Evolutionary conservation across 1,140 invertebrate genomes (phyloP).

Genomic region (Drosophila miranda): DNA sequence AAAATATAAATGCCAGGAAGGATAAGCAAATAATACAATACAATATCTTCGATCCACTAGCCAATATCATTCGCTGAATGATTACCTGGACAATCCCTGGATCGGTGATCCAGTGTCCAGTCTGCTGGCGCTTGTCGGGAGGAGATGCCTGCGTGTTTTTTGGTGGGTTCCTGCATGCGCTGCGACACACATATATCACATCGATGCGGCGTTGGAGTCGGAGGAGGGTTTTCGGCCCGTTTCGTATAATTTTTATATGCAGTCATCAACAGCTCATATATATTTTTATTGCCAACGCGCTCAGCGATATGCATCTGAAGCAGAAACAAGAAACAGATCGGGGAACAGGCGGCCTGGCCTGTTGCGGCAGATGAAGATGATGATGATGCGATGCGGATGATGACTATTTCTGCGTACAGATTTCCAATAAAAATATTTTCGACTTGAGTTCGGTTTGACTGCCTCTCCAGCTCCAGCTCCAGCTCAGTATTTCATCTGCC

Average conservation of each 20-base stretch:
- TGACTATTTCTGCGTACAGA: slow-evolving; percentile 79
- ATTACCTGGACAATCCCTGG: too few species aligned
- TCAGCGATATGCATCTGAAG: slow-evolving; percentile 73
- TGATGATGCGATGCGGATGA: slow-evolving; percentile 41
- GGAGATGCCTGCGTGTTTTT: too few species aligned
- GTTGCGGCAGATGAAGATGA: slow-evolving; percentile 20
- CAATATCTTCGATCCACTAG: too few species aligned
- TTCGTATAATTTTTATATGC: slow-evolving; percentile 77
- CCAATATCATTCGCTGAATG: too few species aligned
- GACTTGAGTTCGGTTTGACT: slow-evolving; percentile 35
- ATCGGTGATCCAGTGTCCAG: too few species aligned
- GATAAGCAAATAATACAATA: too few species aligned
- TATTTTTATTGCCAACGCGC: slow-evolving; percentile 75
- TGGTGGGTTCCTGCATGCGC: too few species aligned
- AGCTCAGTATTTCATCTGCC: slow-evolving; percentile 59
- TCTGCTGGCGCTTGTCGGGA: too few species aligned
- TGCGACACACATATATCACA: not conserved
- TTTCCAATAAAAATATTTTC: slow-evolving; percentile 73
- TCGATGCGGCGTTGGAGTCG: not conserved
- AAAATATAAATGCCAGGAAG: too few species aligned
- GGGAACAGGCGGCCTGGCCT: slow-evolving; percentile 10
- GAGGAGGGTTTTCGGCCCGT: slow-evolving; percentile 24
- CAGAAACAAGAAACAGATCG: slow-evolving; percentile 48
- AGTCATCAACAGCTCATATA: slow-evolving; percentile 79
- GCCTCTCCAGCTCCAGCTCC: slow-evolving; percentile 1